These are phyloP conservation scores for Drosophila azteca DNA, from an alignment of 1,140 invertebrate species.

Conservation along the genomic window DNA sequence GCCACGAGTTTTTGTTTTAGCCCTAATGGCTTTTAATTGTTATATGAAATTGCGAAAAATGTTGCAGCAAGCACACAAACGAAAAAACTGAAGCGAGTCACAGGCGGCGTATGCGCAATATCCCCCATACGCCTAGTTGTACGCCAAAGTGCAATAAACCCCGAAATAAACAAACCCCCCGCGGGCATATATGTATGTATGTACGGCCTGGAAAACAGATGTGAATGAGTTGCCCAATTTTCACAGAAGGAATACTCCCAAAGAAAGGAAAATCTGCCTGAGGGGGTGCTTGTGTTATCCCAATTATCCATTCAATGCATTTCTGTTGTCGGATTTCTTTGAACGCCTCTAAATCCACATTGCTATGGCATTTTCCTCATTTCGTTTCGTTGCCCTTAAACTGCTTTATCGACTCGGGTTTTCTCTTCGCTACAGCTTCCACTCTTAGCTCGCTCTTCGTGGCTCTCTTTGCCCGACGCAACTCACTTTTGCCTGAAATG, in stretches of 20 bases:
- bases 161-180: constrained; percentile 21
- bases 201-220: constrained; percentile 15
- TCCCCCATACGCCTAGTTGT: constrained; percentile 54
- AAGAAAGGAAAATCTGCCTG: background rate
- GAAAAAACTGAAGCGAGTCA: constrained; percentile 16
- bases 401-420: constrained; percentile 57
- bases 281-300: too few species aligned
- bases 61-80: constrained; percentile 13
- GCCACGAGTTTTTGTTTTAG: constrained; percentile 58
- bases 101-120: constrained; percentile 50
- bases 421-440: constrained; percentile 29
- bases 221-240: background rate
- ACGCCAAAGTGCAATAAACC: constrained; percentile 39
- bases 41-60: constrained; percentile 72
- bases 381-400: background rate
- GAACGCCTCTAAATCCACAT: too few species aligned
- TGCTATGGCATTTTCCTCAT: too few species aligned
- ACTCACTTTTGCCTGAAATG: constrained; percentile 14
- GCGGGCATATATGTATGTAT: constrained; percentile 60
- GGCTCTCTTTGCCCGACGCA: background rate
- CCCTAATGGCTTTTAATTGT: constrained; percentile 80
- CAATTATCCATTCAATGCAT: too few species aligned
- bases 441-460: constrained; percentile 28
- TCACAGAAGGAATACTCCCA: background rate
- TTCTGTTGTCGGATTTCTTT: too few species aligned